Percentiles rank a stretch among this genome's conserved stretches.
phyloP scores from a whole-genome alignment of 1,140 invertebrate species.

The Penaeus vannamei region DNA sequence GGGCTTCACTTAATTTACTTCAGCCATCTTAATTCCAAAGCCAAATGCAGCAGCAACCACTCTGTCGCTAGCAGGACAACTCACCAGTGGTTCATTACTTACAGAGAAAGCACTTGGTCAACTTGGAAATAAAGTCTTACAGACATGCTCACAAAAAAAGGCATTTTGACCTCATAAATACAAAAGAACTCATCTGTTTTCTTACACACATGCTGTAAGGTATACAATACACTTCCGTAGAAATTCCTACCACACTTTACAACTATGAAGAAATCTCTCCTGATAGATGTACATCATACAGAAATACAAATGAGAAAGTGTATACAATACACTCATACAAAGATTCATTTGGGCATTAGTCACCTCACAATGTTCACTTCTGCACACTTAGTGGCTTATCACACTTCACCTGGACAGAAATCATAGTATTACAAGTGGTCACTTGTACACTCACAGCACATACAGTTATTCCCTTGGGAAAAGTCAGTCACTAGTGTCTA shows the following conservation, averaged over 20 bases:
- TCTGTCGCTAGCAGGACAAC: slow-evolving; percentile 38
- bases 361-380: slow-evolving; percentile 26
- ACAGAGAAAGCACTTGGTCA: slow-evolving; percentile 58
- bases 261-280: slow-evolving; percentile 29
- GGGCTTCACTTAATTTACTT: background rate
- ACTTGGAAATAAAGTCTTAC: slow-evolving; percentile 40
- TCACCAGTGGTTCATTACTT: slow-evolving; percentile 37
- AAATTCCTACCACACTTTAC: slow-evolving; percentile 36
- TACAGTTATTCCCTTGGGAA: slow-evolving; percentile 30
- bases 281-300: slow-evolving; percentile 35
- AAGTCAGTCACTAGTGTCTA: slow-evolving; percentile 14
- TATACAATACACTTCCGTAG: slow-evolving; percentile 38
- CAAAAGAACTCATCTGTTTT: slow-evolving; percentile 27
- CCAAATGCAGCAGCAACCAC: slow-evolving; percentile 44
- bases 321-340: slow-evolving; percentile 40
- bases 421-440: slow-evolving; percentile 38
- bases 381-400: slow-evolving; percentile 27
- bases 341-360: slow-evolving; percentile 20
- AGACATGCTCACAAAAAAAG: slow-evolving; percentile 25
- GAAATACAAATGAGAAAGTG: slow-evolving; percentile 24
- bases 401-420: slow-evolving; percentile 41
- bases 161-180: slow-evolving; percentile 30
- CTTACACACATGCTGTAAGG: slow-evolving; percentile 36
- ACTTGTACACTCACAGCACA: slow-evolving; percentile 13
- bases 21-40: slow-evolving; percentile 1